Base-by-base conservation (phyloP, 53 echinoderm and acorn worm genomes). In the Astropecten irregularis region DNA sequence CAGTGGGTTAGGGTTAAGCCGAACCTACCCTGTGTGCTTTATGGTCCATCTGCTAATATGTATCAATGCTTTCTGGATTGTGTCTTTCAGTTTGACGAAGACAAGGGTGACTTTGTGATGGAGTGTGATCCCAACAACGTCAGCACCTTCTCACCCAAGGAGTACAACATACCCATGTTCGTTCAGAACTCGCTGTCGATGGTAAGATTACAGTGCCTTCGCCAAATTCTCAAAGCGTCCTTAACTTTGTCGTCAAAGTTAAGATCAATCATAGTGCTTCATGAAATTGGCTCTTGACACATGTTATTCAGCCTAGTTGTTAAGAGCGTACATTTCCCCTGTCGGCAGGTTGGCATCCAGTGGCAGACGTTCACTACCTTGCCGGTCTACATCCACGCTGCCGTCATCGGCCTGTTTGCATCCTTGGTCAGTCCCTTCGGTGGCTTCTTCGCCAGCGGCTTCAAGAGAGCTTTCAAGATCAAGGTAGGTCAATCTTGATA, bases 361-460 rank as follows among this genome's bases (percentile, higher is more conserved):
- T 89, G 91, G 93, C 66, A 89, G 76, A 91, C 91, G 6, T 68
- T 96, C 27, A 88, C 85, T 22, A 51, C 93, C 34, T 59, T 91
- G 83, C 96, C 96, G 19, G 86, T 79, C 29, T 93, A 96, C 87
- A 46, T 96, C 18, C 96, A 96, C 40, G 93, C 93, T 10, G 86
- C 93, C 73, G 87, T 93, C 19, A 72, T 96, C 15, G 86, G 83
- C 19, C 87, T 91, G 27, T 96, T 96, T 66, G 96, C 96, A 0
- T 96, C 96, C 2, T 64, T 96, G 21, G 93, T 96, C 49, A 87
- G 93, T 76, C 96, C 96, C 0, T 96, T 96, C 57, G 93, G 96
- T 11, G 96, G 96, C 27, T 96, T 96, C 91, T 96, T 96, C 81
- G 96, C 96, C 23, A 96, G 96, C 52, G 96, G 96, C 61, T 96